Conservation (phyloP, 2,113 vertebrate genomes). For the Brachypodius melanocephalos region DNA sequence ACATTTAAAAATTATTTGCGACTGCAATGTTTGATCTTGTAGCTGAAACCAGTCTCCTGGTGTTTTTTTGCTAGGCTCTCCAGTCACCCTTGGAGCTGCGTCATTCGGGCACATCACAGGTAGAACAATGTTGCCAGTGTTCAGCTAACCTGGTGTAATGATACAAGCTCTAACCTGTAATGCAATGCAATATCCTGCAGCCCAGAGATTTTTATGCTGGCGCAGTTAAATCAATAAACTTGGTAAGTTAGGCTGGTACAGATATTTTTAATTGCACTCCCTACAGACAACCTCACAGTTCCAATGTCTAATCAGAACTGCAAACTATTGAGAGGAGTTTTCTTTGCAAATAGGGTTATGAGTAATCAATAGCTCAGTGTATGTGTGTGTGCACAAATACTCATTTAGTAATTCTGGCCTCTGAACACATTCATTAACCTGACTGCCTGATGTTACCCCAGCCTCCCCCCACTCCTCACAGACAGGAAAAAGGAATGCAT, state of each 20-base stretch:
- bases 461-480: background rate
- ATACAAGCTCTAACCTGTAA: background rate
- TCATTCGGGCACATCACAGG: background rate
- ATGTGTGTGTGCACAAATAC: background rate
- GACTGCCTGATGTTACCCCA: background rate
- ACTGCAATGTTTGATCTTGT: background rate
- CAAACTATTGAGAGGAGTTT: background rate
- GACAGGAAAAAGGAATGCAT: constrained; percentile 11
- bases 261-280: background rate
- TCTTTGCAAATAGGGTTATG: constrained; percentile 6
- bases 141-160: background rate
- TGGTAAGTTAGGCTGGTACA: background rate
- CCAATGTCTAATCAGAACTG: background rate
- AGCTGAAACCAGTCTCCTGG: background rate
- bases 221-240: background rate
- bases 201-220: background rate
- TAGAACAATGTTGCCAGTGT: background rate
- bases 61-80: background rate
- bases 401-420: constrained; percentile 8
- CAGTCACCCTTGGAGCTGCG: background rate
- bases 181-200: background rate
- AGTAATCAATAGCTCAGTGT: constrained; percentile 15
- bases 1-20: background rate
- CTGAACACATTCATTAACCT: background rate
- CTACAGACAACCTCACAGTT: background rate